Evolutionary conservation across 2,888 invertebrate species (phyloP), one percentile per base, ranked within the genome.

Genomic region (Labia minor): DNA sequence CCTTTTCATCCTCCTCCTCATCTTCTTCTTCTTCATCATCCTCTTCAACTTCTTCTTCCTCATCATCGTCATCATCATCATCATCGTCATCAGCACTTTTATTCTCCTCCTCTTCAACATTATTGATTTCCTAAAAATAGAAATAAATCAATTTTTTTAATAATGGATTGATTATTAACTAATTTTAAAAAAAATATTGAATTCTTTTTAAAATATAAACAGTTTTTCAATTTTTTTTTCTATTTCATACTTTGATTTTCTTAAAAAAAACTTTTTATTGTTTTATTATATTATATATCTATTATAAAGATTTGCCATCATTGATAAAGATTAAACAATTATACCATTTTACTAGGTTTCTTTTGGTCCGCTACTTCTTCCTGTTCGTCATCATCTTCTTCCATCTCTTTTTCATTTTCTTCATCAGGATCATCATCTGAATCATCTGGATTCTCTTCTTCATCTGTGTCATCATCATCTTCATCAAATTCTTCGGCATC

Each of bases 401-500:
- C 63, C 1, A 11, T 2, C 3, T 62, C 63, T 20, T 62, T 21
- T 21, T 18, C 66, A 14, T 37, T 19, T 26, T 64, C 64, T 16
- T 62, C 66, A 0, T 66, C 73, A 16, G 72, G 72, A 62, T 74
- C 72, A 4, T 73, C 73, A 3, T 72, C 73, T 1, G 73, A 73
- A n/a, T 74, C 73, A 19, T 73, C 72, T 2, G 75, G 73, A 14
- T 75, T 75, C 14, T 74, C 69, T 21, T 68, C 70, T n/a, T 68
- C 68, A 63, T 68, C 69, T n/a, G 67, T 68, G 4, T 68, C 70
- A 0, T 69, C 70, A 14, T 68, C 70, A 61, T 71, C 69, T 3
- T 74, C 75, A n/a, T 74, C 74, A 2, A 74, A 74, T 0, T 71
- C 71, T 21, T 74, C 74, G 11, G 71, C 68, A 18, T 74, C 73